Base-by-base conservation (phyloP, 2,797 vertebrate genomes). In the Rhabdophis nuchalis region DNA sequence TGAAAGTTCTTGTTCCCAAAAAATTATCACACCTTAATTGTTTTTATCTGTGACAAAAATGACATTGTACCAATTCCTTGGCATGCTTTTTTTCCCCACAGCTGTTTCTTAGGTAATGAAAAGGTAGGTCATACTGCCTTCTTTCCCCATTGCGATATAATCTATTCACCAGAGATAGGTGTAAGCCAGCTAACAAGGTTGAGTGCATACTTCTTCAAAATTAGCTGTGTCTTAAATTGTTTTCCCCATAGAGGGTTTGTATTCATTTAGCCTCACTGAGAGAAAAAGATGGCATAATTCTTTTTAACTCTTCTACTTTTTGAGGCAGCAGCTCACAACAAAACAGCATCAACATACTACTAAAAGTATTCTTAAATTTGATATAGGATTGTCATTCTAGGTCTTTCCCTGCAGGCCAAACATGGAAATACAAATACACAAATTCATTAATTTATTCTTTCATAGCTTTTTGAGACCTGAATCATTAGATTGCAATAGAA, bases 81-180 rank as follows among this genome's bases (percentile, higher is more conserved):
- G 52, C 93, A 90, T 94, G 92, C 50, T 82, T 82, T 61, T 60
- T 46, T 68, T 10, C 32, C 1, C 32, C 1, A n/a, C 27, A 5
- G 23, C 85, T 92, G 7, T 92, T 86, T 27, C 88, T 89, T 92
- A 89, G 90, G 85, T 95, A 91, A 85, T 92, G 7, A 93, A 92
- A 95, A 96, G 95, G 90, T 93, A 91, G 95, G 92, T 87, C 93
- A 91, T 85, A 2, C 0, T 60, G 32, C 86, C 61, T 36, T 93
- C 56, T 94, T 25, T 41, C 86, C 32, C 68, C 36, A 2, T 58
- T 93, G 93, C 93, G 91, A 56, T 87, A 89, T 11, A 93, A 86
- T 87, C 27, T 93, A 93, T 95, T 93, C 86, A 82, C 93, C 89
- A n/a, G 87, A 93, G 92, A 32, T 7, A 86, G 12, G n/a, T 58